Base-by-base conservation (phyloP, 2,888 invertebrate species). In the Idaea straminata region DNA sequence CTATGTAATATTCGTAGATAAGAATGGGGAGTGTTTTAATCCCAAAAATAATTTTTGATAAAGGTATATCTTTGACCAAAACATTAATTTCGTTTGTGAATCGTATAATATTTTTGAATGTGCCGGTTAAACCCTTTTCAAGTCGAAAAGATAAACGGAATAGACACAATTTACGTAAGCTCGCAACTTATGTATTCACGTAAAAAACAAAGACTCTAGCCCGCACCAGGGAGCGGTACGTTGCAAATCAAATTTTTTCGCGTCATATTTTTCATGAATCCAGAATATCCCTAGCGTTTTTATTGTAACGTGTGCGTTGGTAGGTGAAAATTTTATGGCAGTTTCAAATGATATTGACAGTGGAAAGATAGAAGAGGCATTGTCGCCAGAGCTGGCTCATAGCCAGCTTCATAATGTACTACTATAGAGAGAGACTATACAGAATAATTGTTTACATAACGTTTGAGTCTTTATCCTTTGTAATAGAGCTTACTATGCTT, bases 311-410 rank as follows among this genome's bases (percentile, higher is more conserved):
- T 65, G 64, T 70, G 69, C 68, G 71, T 69, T 67, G 66, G 67
- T 69, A 69, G 66, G 68, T 75, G 74, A 73, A 72, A 71, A 66
- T 74, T 75, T 79, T 77, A 76, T 78, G 69, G 72, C 73, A 73
- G 68, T 77, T 75, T 76, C 67, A 79, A 84, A 84, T 80, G 83
- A 79, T 79, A 86, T 83, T 79, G 84, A 83, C 80, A 75, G 77
- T 75, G 74, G 77, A 83, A 83, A 84, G 77, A 82, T 78, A 80
- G 77, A 75, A 75, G 59, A 59, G 66, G 76, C 79, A 82, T 85
- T 83, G 84, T 84, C 83, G 77, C 82, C 72, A 68, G 58, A 68
- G 62, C 80, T 88, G 88, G 88, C 88, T 72, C 65, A 15, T 61
- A 77, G 86, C 88, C 88, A 88, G 76, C 69, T 72, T 72, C 69